Base-by-base conservation (phyloP, 1,140 invertebrate species). In the Drosophila aff. region DNA sequence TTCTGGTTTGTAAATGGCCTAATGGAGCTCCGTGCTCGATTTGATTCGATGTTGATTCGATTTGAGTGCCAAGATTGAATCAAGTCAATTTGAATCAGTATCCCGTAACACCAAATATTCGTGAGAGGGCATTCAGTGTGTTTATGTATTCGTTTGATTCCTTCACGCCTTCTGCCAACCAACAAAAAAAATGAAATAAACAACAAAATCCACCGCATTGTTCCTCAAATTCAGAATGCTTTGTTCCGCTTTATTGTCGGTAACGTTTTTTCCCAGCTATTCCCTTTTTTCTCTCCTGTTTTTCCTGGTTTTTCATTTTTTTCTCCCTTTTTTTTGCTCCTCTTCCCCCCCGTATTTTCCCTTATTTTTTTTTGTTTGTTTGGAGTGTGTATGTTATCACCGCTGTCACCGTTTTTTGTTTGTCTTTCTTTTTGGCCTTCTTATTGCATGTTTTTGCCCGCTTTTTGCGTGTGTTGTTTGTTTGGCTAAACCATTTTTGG, bases 341-440 rank as follows among this genome's bases (percentile, higher is more conserved):
- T 18, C 15, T 47, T 26, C 26, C 36, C 41, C 10, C 38, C 5
- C 31, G 4, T 6, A 28, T 23, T 33, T 28, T 49, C 41, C 4
- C 3, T 28, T 6, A 9, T 26, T 26, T 5, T 33, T 5, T 23
- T 36, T 44, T 62, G 55, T 47, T 63, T 65, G 21, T 15, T 28
- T 33, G 63, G 21, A 71, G 46, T 72, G 55, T 76, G 74, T 74
- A 53, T 85, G 83, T 86, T 82, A 86, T 87, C 83, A 87, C 72
- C 63, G 76, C 84, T 89, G 83, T 89, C 73, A 69, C 83, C 80
- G 55, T 80, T 86, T 78, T 86, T 80, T 89, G 59, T 78, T 64
- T 64, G 60, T 67, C 62, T 72, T 74, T 18, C 44, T 46, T 66
- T 81, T 62, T 55, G 53, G 78, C 64, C 50, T 53, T 62, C 41